Evolutionary conservation across 2,113 vertebrate species (phyloP).

Genomic region (Ptilonorhynchus violaceus): DNA sequence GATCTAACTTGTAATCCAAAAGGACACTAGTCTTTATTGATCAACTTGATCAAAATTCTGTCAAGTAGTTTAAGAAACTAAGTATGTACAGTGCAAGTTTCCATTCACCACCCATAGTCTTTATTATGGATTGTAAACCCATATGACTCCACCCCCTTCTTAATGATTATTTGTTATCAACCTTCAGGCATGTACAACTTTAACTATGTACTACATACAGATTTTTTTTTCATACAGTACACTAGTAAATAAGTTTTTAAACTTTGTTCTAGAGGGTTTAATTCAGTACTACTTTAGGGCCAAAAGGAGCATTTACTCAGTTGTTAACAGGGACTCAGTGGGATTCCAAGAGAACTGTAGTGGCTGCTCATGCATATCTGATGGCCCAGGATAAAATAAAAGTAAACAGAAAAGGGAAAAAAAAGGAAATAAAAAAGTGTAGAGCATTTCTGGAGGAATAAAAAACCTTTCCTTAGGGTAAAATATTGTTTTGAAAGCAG

Average conservation of each 20-base stretch:
- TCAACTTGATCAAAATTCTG: neutral
- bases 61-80: neutral
- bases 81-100: neutral
- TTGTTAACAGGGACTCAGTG: neutral
- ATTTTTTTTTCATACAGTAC: neutral
- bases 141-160: neutral
- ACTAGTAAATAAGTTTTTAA: neutral
- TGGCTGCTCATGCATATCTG: neutral
- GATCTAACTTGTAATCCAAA: neutral
- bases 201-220: neutral
- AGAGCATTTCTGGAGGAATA: neutral
- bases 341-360: neutral
- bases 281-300: neutral
- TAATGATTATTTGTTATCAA: neutral
- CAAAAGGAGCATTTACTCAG: neutral
- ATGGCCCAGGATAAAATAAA: neutral
- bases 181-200: neutral
- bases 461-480: neutral
- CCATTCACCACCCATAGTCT: neutral
- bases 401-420: neutral
- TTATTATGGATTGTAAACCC: neutral
- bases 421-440: accelerated
- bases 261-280: neutral
- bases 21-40: neutral
- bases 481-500: neutral